Evolutionary conservation across 2,113 vertebrate species (phyloP), one percentile per base, ranked within the genome.

Genomic region (mouse (Mus musculus)): DNA sequence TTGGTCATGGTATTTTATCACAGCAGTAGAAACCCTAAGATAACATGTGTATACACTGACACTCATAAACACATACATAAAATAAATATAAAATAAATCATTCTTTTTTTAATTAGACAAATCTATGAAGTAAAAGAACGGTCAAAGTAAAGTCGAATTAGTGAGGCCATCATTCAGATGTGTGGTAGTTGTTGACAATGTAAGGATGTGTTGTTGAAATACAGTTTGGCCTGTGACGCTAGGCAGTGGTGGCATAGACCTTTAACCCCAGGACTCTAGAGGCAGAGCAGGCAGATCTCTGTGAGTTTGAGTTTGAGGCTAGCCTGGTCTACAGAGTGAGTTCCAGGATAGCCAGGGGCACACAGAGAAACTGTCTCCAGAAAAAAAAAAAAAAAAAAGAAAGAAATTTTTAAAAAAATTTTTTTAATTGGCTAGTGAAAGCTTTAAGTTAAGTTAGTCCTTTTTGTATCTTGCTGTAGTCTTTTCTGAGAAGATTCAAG

Each of bases 401-500:
- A 28, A 54, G 7, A 54, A 54, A 54, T 54, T 54, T 56, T 56
- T 56, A 56, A 56, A 14, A 39, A 72, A 72, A 42, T 42, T 42
- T 42, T 42, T 42, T 42, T 42, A 42, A 20, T n/a, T 63, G 30
- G 69, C 75, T 93, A 82, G 42, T 93, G 30, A 54, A 80, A 71
- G 8, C 82, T 82, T 72, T 67, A 72, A 85, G 42, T 95, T 90
- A 92, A 90, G 67, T 63, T 90, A 8, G 78, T 93, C n/a, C 7
- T 67, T 84, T 88, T 77, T 46, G 12, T 85, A 5, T 90, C 52
- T 86, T 86, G 42, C 52, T 67, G 69, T 71, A 88, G 67, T 82
- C 85, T 81, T 52, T 96, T 82, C 33, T 82, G 54, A 94, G 61
- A 96, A 92, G 49, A 94, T 42, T 94, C 46, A 76, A n/a, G n/a